phyloP scores from a whole-genome alignment of 2,888 invertebrate genomes.

The Candidula unifasciata region DNA sequence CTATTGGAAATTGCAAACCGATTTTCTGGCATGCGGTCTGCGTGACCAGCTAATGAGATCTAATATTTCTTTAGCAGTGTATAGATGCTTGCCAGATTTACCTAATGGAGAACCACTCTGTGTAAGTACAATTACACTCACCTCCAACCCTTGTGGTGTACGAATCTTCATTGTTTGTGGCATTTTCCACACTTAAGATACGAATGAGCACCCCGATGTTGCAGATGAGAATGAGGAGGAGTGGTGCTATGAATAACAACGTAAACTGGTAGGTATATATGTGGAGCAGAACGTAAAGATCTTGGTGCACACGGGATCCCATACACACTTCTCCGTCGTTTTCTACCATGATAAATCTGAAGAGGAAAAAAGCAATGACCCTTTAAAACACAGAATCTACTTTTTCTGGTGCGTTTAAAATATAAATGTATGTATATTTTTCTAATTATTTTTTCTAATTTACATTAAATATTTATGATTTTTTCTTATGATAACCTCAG shows the following conservation, averaged over 20 bases:
- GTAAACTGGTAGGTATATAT: slow-evolving; percentile 71
- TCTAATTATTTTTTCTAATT: too few relatives aligned
- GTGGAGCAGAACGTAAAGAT: slow-evolving; percentile 65
- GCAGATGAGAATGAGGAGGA: slow-evolving; percentile 66
- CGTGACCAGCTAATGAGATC: too few relatives aligned
- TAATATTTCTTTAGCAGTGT: too few relatives aligned
- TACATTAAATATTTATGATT: too few relatives aligned
- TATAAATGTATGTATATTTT: too few relatives aligned
- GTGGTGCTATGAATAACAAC: slow-evolving; percentile 68
- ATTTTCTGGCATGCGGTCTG: too few relatives aligned
- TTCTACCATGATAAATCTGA: slow-evolving; percentile 61
- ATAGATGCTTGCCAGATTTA: too few relatives aligned
- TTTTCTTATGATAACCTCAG: too few relatives aligned
- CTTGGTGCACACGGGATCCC: slow-evolving; percentile 56
- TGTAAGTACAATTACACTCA: not conserved
- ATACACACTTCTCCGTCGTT: slow-evolving; percentile 57
- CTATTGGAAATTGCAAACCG: too few relatives aligned
- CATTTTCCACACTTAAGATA: slow-evolving; percentile 60
- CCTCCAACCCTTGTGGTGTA: slow-evolving; percentile 55
- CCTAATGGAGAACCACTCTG: too few relatives aligned
- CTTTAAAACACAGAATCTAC: too few relatives aligned
- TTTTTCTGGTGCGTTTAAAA: too few relatives aligned
- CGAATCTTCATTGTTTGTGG: slow-evolving; percentile 52
- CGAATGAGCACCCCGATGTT: slow-evolving; percentile 69
- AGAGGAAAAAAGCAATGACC: not conserved